phyloP scores from a whole-genome alignment of 2,888 invertebrate genomes.

The Lomographa bimaculata region DNA sequence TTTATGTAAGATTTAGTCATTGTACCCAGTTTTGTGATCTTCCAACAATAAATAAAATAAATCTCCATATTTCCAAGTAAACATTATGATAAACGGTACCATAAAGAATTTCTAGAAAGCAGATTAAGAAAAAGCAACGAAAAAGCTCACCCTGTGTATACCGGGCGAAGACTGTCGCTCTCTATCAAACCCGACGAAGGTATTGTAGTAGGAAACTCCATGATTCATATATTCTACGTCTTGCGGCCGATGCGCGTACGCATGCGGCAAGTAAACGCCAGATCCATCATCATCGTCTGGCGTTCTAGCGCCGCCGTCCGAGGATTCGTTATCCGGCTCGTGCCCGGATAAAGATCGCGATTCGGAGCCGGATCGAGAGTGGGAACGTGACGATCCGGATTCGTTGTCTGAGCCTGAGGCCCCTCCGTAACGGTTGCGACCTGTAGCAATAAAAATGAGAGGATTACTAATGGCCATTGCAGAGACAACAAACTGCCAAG shows the following conservation, averaged over 20 bases:
- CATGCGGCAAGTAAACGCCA: conserved; percentile 86
- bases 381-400: conserved; percentile 90
- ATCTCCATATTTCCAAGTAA: no score
- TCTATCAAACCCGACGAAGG: conserved; percentile 83
- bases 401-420: conserved; percentile 79
- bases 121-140: no score
- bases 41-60: no score
- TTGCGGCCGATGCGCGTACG: conserved; percentile 74
- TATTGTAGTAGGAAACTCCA: conserved; percentile 85
- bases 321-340: conserved; percentile 90
- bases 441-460: conserved; percentile 53
- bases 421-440: conserved; percentile 87
- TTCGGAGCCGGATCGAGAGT: conserved; percentile 79
- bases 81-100: no score
- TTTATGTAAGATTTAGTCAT: no score
- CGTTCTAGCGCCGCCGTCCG: conserved; percentile 87
- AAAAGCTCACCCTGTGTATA: conserved; percentile 72
- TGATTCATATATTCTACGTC: conserved; percentile 80
- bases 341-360: conserved; percentile 89
- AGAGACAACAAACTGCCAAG: no score
- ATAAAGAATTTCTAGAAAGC: no score
- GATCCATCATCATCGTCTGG: conserved; percentile 87
- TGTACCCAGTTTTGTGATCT: no score
- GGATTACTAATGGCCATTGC: no score
- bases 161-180: conserved; percentile 72